Evolutionary conservation across 2,888 invertebrate species (phyloP).

Genomic region (Lithodes maja): DNA sequence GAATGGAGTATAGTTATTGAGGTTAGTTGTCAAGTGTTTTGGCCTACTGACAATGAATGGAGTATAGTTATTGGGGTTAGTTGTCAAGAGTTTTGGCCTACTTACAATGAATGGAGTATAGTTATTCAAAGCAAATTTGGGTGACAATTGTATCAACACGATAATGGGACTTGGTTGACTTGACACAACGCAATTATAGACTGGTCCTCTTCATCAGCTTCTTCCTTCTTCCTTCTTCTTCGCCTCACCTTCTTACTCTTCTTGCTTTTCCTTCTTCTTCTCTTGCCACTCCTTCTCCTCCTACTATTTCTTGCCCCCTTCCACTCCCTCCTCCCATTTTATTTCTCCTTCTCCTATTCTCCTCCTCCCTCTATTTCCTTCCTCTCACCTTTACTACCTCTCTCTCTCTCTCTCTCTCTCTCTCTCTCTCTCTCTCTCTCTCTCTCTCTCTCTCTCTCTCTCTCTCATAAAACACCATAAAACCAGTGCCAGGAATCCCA

Average conservation of each 20-base stretch:
- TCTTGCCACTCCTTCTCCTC: not conserved
- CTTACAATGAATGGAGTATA: too few relatives aligned
- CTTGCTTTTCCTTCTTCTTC: not conserved
- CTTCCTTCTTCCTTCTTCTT: not conserved
- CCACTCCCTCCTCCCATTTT: not conserved
- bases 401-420: constrained; percentile 3
- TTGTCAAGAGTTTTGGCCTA: too few relatives aligned
- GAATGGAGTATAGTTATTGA: too few relatives aligned
- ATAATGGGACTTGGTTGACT: too few relatives aligned
- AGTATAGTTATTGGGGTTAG: too few relatives aligned
- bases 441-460: constrained; percentile 1
- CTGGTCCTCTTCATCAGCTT: not conserved
- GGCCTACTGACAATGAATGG: too few relatives aligned
- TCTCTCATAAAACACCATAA: not conserved
- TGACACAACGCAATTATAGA: too few relatives aligned
- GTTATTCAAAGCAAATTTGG: too few relatives aligned
- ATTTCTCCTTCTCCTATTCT: not conserved
- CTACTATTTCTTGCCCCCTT: not conserved
- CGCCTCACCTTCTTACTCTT: constrained; percentile 29
- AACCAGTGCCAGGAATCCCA: not conserved
- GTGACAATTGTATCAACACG: too few relatives aligned
- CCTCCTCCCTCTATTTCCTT: not conserved
- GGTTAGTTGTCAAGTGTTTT: too few relatives aligned
- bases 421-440: constrained; percentile 12
- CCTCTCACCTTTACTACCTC: not conserved